A percentile compares a stretch with the other conserved stretches of the same genome.
Evolutionary conservation across 2,797 vertebrate genomes (phyloP).

Genomic region (Danio choprae): DNA sequence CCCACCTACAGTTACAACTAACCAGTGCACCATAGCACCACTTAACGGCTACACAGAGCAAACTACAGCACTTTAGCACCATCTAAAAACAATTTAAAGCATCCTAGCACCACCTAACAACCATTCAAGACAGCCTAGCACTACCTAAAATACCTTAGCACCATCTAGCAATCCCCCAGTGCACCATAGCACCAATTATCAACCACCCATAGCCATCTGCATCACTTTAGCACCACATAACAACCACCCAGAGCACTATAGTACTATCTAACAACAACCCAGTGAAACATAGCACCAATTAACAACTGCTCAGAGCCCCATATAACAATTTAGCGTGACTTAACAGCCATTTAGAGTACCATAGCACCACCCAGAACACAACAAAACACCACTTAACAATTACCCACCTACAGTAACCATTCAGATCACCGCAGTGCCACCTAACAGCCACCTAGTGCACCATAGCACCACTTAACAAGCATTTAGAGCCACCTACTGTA

Average conservation of each 20-base stretch:
- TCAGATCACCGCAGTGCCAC: background rate
- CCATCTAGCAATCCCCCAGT: no score
- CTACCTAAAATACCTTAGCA: background rate
- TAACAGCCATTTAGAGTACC: background rate
- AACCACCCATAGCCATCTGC: no score
- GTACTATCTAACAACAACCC: background rate
- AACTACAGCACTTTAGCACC: no score
- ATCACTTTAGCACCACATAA: no score
- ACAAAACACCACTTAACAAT: background rate
- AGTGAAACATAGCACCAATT: background rate
- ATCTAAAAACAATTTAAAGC: no score
- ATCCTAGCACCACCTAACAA: background rate
- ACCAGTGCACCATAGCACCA: no score
- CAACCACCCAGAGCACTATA: background rate
- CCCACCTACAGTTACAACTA: no score
- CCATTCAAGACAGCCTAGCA: background rate
- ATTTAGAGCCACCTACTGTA: no score
- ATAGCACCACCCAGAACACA: no score
- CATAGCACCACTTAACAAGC: background rate
- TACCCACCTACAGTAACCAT: background rate
- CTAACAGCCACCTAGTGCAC: background rate
- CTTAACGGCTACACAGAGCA: no score
- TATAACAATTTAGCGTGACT: no score
- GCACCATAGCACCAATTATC: no score
- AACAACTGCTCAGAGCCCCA: background rate